phyloP scores from a whole-genome alignment of 1,140 invertebrate species.

The Charaxes varanes region DNA sequence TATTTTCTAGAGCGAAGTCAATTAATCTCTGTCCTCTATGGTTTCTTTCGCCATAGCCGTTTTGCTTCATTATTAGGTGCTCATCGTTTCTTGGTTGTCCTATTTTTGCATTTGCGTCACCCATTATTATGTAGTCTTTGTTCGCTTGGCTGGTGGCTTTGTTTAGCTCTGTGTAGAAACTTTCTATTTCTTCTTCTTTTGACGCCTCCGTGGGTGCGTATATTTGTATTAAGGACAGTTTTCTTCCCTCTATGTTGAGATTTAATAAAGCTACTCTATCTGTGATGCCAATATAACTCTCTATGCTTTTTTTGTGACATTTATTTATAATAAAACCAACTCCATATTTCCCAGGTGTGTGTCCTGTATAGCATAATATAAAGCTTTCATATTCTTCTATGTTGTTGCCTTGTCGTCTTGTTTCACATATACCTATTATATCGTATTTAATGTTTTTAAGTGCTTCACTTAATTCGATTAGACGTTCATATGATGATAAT shows the following conservation, averaged over 20 bases:
- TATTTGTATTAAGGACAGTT: neutral
- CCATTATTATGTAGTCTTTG: neutral
- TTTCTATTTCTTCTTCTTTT: neutral
- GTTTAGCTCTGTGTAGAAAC: neutral
- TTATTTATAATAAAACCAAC: neutral
- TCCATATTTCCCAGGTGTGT: neutral
- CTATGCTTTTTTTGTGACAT: neutral
- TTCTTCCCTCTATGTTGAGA: neutral
- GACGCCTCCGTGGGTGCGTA: neutral
- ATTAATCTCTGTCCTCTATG: neutral
- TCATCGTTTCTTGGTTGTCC: neutral
- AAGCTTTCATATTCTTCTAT: slow-evolving; percentile 5
- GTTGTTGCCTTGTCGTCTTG: neutral
- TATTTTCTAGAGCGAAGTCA: neutral
- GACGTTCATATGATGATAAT: slow-evolving; percentile 9
- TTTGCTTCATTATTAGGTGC: neutral
- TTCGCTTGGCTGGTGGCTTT: neutral
- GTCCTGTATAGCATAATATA: neutral
- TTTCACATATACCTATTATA: slow-evolving; percentile 2
- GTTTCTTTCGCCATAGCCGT: neutral
- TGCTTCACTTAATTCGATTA: slow-evolving; percentile 1
- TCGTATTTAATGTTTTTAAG: slow-evolving; percentile 1
- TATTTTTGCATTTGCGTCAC: neutral
- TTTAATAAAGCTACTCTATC: neutral
- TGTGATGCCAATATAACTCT: neutral